Percentiles rank a stretch among this genome's conserved stretches.
Conservation (phyloP, 2,888 invertebrate genomes). For the Habrosyne pyritoides region DNA sequence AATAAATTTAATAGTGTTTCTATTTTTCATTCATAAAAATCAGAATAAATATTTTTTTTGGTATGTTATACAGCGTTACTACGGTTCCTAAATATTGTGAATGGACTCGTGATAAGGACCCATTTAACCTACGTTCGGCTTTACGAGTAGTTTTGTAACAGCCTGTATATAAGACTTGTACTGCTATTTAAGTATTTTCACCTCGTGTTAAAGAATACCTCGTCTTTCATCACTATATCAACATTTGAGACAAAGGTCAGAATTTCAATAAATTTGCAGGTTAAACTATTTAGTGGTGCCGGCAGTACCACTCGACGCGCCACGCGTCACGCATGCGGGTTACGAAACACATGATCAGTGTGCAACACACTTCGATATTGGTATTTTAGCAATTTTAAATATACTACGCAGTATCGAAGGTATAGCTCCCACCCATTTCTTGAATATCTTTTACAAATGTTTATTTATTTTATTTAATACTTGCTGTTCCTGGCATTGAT, state of each 20-base stretch:
- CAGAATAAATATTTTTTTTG: too few relatives aligned
- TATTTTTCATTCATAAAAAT: too few relatives aligned
- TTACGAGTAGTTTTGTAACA: too few relatives aligned
- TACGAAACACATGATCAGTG: slow-evolving; percentile 39
- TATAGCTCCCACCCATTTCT: neutral
- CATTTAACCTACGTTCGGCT: too few relatives aligned
- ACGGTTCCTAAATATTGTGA: too few relatives aligned
- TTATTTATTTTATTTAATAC: too few relatives aligned
- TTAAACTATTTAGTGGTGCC: slow-evolving; percentile 28
- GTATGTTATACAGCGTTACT: too few relatives aligned
- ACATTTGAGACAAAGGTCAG: neutral
- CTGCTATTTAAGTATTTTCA: neutral
- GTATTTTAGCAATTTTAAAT: slow-evolving; percentile 12
- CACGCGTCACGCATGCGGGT: slow-evolving; percentile 25
- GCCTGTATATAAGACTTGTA: neutral
- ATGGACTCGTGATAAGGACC: too few relatives aligned
- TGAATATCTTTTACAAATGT: neutral
- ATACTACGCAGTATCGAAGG: neutral
- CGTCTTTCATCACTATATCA: neutral
- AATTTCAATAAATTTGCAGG: slow-evolving; percentile 7
- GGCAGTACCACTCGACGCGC: slow-evolving; percentile 20
- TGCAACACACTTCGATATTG: slow-evolving; percentile 22
- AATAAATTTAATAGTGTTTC: too few relatives aligned
- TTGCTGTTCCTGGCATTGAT: too few relatives aligned
- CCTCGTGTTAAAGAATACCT: neutral